phyloP scores from a whole-genome alignment of 2,113 vertebrate species.

The Scomber colias region DNA sequence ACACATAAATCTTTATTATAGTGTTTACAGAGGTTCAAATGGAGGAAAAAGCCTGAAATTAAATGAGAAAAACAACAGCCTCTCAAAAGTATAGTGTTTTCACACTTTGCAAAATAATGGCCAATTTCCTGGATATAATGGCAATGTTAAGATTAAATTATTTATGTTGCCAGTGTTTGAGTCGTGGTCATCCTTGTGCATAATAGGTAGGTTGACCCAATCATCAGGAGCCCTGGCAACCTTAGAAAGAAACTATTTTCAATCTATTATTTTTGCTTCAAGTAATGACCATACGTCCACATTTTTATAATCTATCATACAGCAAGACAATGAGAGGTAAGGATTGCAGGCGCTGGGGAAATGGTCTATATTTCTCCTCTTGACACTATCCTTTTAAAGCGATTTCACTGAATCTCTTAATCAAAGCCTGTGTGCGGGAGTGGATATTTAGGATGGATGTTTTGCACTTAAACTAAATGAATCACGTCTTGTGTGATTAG shows the following conservation, averaged over 20 bases:
- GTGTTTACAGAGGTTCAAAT: constrained; percentile 5
- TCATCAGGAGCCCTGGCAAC: constrained; percentile 49
- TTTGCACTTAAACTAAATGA: constrained; percentile 76
- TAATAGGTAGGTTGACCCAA: constrained; percentile 37
- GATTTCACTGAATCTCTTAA: constrained; percentile 73
- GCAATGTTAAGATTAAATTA: constrained; percentile 51
- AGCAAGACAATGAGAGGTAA: constrained; percentile 51
- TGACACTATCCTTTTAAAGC: constrained; percentile 67
- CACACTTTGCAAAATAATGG: constrained; percentile 34
- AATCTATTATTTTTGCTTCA: constrained; percentile 37
- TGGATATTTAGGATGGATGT: constrained; percentile 73
- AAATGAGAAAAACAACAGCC: constrained; percentile 41
- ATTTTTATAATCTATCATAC: constrained; percentile 62
- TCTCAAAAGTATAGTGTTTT: constrained; percentile 28
- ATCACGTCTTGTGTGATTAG: constrained; percentile 74
- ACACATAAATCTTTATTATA: constrained; percentile 10
- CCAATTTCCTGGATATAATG: constrained; percentile 27
- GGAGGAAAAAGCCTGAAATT: constrained; percentile 7
- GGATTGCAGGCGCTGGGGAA: constrained; percentile 46
- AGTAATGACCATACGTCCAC: constrained; percentile 56
- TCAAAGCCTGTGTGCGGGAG: constrained; percentile 60
- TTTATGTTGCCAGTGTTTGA: constrained; percentile 25
- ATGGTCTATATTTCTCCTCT: constrained; percentile 66
- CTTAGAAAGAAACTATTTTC: constrained; percentile 50
- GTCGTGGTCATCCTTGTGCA: constrained; percentile 5